Base-by-base conservation (phyloP, 2,113 vertebrate genomes). In the Acinonyx jubatus region DNA sequence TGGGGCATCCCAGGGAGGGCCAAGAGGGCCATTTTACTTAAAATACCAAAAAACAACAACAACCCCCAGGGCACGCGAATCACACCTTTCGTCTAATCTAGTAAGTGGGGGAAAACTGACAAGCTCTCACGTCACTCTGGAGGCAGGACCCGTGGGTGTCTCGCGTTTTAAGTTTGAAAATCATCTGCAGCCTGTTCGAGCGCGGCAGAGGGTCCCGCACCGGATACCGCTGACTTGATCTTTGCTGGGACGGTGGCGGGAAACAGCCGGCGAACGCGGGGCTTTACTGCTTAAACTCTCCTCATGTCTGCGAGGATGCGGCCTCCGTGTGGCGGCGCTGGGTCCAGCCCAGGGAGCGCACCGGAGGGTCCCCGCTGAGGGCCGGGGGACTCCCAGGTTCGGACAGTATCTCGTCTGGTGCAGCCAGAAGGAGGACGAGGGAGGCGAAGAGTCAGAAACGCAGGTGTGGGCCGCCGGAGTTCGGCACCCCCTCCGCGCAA, bases 381-480 rank as follows among this genome's bases (percentile, higher is more conserved):
- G 25, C 48, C 5, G 4, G 33, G 41, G 63, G 15, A 27, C 1
- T 14, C 25, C 1, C 18, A n/a, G 48, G 7, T 12, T 55, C 6
- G 3, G n/a, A 4, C 25, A 0, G 33, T 0, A 4, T 15, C 87
- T 81, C 33, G 36, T 27, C 45, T 5, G 41, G 63, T 1, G 82
- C 91, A 50, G 21, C 31, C 19, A 0, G 29, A 52, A 15, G 19
- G 27, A n/a, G 11, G 33, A 7, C 27, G 8, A 14, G 27, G 52
- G 71, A 73, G 48, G 10, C 0, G 68, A 38, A n/a, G 50, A 38
- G 68, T n/a, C 36, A 6, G 79, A 86, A 45, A 50, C 0, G 8
- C 74, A 57, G 18, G 11, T 16, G 76, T 23, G 88, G 50, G 91
- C 52, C 33, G 1, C 71, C 36, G 4, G 18, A 41, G 27, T 27